phyloP scores from a whole-genome alignment of 2,113 vertebrate species.

The Chiloscyllium plagiosum region DNA sequence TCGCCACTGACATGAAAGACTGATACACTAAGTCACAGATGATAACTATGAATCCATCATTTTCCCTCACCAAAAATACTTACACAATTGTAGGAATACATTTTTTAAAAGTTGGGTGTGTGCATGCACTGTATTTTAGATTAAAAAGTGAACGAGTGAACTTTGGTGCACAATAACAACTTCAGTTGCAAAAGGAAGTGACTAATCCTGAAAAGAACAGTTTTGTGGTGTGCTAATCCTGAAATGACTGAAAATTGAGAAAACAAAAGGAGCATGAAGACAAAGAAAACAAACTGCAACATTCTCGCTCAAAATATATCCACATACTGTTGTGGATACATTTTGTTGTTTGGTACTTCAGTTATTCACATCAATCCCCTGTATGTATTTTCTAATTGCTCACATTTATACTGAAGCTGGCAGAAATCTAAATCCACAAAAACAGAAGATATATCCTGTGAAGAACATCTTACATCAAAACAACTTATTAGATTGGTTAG shows the following conservation, averaged over 20 bases:
- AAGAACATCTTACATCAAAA: background rate
- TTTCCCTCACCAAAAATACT: background rate
- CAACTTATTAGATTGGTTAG: background rate
- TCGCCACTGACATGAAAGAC: background rate
- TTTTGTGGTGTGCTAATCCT: background rate
- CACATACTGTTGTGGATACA: background rate
- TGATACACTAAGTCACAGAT: background rate
- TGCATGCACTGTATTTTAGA: background rate
- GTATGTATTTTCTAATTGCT: background rate
- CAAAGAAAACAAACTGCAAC: background rate
- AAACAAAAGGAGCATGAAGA: background rate
- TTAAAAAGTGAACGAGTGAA: background rate
- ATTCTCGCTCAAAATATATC: background rate
- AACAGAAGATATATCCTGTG: background rate
- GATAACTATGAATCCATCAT: background rate
- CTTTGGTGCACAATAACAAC: background rate
- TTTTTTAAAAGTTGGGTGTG: background rate
- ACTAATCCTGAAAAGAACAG: constrained; percentile 14
- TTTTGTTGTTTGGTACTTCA: background rate
- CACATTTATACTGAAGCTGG: background rate
- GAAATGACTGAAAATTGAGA: background rate
- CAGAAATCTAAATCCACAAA: background rate
- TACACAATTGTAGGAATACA: background rate
- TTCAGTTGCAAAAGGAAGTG: background rate
- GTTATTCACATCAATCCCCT: background rate